A percentile compares a stretch with the other conserved stretches of the same genome.
Evolutionary conservation across 2,888 invertebrate genomes (phyloP).

Genomic region (Diachrysia chrysitis): DNA sequence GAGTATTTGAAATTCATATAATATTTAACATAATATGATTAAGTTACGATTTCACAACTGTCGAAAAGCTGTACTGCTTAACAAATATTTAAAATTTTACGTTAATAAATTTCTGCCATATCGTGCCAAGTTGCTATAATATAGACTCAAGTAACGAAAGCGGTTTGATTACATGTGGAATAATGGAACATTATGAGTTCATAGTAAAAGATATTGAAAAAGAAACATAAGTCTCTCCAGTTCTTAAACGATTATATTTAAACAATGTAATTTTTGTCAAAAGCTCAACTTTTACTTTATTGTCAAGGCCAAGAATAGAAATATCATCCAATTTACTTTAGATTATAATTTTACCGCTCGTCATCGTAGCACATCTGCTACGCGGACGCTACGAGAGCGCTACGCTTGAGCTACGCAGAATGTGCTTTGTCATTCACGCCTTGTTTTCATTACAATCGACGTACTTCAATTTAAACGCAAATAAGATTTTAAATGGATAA

Average conservation of each 20-base stretch:
- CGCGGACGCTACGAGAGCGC: constrained; percentile 37
- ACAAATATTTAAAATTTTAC: background rate
- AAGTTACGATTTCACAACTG: no score
- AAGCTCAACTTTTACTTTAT: background rate
- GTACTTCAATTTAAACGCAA: constrained; percentile 23
- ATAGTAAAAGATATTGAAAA: background rate
- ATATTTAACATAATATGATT: background rate
- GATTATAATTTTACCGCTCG: constrained; percentile 4
- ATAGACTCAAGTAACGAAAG: background rate
- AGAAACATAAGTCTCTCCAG: background rate
- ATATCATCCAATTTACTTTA: constrained; percentile 16
- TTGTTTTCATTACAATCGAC: constrained; percentile 21
- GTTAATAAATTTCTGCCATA: constrained; percentile 1
- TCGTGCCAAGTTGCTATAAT: constrained; percentile 4
- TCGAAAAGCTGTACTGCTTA: no score
- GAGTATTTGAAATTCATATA: background rate
- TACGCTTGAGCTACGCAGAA: constrained; percentile 52
- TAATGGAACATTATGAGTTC: background rate
- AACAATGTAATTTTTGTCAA: background rate
- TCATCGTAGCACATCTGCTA: constrained; percentile 59
- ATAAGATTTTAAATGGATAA: constrained; percentile 1
- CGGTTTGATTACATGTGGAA: background rate
- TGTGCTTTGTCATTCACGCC: constrained; percentile 50
- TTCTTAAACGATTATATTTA: background rate
- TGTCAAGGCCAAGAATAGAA: background rate